A percentile compares a stretch with the other conserved stretches of the same genome.
Evolutionary conservation across 2,888 invertebrate genomes (phyloP).

Genomic region (Tetanocera ferruginea): DNA sequence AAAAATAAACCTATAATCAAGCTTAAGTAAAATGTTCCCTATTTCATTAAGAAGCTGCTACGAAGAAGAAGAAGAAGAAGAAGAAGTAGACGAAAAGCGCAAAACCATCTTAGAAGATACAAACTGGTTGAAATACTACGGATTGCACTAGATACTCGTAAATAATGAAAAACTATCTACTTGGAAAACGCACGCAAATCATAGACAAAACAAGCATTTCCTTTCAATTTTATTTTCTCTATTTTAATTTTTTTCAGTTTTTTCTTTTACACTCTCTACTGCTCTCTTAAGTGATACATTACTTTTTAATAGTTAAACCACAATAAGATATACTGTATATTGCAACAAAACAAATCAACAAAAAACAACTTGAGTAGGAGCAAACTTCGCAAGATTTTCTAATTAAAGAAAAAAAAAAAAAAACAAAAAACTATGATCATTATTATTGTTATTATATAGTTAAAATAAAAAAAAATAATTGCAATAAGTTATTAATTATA

Average conservation of each 20-base stretch:
- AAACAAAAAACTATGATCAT: slow-evolving; percentile 1
- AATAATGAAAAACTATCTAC: too few species aligned
- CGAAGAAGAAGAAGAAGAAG: too few species aligned
- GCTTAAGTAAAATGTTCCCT: too few species aligned
- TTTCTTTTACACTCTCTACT: not conserved
- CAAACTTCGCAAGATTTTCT: slow-evolving; percentile 64
- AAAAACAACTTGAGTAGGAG: slow-evolving; percentile 63
- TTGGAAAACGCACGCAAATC: too few species aligned
- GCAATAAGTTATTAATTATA: slow-evolving; percentile 33
- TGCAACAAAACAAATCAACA: slow-evolving; percentile 43
- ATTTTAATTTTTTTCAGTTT: not conserved
- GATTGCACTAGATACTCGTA: too few species aligned
- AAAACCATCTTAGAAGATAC: too few species aligned
- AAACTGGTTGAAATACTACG: too few species aligned
- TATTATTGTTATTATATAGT: slow-evolving; percentile 16
- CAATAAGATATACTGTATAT: slow-evolving; percentile 33
- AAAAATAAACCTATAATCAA: not conserved
- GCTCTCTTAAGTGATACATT: slow-evolving; percentile 14
- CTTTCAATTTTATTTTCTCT: too few species aligned
- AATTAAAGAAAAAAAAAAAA: slow-evolving; percentile 39
- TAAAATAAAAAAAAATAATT: slow-evolving; percentile 44
- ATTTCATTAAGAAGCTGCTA: too few species aligned
- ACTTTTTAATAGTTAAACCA: slow-evolving; percentile 1
- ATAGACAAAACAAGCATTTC: too few species aligned
- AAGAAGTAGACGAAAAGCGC: too few species aligned